Evolutionary conservation across 2,888 invertebrate genomes (phyloP), one percentile per base, ranked within the genome.

Genomic region (Crocallis elinguaria): DNA sequence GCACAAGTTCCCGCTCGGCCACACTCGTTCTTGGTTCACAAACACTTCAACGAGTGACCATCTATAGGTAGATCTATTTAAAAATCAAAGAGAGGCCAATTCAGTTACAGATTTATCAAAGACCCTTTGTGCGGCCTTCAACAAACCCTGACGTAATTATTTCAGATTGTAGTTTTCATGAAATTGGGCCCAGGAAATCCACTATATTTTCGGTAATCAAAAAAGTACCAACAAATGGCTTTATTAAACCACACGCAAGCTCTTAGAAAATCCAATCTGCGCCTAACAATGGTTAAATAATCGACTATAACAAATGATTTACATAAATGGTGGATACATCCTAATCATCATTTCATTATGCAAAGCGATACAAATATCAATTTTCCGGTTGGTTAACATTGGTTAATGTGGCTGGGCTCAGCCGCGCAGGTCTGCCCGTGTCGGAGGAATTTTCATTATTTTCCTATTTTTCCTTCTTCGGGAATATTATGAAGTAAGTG

Each of bases 301-400:
- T 17, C 50, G 41, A 38, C 19, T 46, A 52, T 42, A 46, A 42
- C 32, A 53, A 36, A 53, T 29, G 53, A 53, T 53, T 53, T 42
- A 53, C 53, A 53, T 53, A 53, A 53, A 48, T 38, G 32, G 36
- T 45, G 55, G 36, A 42, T 55, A 49, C 44, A 49, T 43, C 36
- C 41, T 57, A 48, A 57, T 57, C 43, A 49, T 52, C 48, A 57
- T 52, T 52, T 49, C 48, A 57, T 57, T 49, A 71, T 70, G 68
- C 70, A 71, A 73, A 71, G 67, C 64, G 61, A 61, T 64, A 74
- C 75, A 73, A 76, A 79, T 77, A 80, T 77, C 79, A 83, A 86
- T 86, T 84, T 85, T 74, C 75, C 82, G 85, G 75, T 77, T 74
- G 75, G 71, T 73, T 75, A 73, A 70, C 65, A 66, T 57, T 59